These are phyloP conservation scores for Cololabis saira DNA, from an alignment of 2,113 vertebrate species.

Conservation along the genomic window DNA sequence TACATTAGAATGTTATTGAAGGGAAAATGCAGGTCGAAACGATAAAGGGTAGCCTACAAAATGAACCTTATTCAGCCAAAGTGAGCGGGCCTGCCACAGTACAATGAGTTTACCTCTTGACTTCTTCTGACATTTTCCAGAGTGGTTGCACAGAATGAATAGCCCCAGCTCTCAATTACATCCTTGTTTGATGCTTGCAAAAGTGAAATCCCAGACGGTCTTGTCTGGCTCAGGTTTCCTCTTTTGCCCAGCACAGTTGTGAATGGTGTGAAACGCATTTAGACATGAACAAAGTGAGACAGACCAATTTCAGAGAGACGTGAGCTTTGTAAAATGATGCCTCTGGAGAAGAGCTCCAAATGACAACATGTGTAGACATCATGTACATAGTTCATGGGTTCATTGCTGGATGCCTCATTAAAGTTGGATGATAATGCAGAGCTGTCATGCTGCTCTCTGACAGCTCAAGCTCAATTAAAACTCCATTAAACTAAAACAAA, in stretches of 20 bases:
- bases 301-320: constrained; percentile 48
- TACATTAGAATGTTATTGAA: constrained; percentile 50
- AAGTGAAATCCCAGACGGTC: constrained; percentile 64
- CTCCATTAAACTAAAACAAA: constrained; percentile 38
- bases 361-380: constrained; percentile 65
- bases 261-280: constrained; percentile 49
- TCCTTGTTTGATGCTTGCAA: constrained; percentile 54
- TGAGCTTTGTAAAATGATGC: constrained; percentile 58
- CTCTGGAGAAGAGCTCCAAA: constrained; percentile 28
- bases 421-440: constrained; percentile 68
- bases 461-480: constrained; percentile 21
- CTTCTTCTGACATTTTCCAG: constrained; percentile 67
- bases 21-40: constrained; percentile 37
- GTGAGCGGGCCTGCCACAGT: constrained; percentile 9
- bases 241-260: constrained; percentile 28
- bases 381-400: constrained; percentile 62
- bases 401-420: constrained; percentile 57
- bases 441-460: constrained; percentile 46
- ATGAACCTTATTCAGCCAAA: constrained; percentile 31
- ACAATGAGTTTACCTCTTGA: constrained; percentile 62
- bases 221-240: constrained; percentile 48
- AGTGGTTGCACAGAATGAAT: constrained; percentile 43
- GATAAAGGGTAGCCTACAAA: constrained; percentile 39
- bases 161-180: constrained; percentile 68
- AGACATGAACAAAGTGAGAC: constrained; percentile 33